Evolutionary conservation across 2,113 vertebrate species (phyloP), one percentile per base, ranked within the genome.

Genomic region (Stomatorhinus ivindoensis): DNA sequence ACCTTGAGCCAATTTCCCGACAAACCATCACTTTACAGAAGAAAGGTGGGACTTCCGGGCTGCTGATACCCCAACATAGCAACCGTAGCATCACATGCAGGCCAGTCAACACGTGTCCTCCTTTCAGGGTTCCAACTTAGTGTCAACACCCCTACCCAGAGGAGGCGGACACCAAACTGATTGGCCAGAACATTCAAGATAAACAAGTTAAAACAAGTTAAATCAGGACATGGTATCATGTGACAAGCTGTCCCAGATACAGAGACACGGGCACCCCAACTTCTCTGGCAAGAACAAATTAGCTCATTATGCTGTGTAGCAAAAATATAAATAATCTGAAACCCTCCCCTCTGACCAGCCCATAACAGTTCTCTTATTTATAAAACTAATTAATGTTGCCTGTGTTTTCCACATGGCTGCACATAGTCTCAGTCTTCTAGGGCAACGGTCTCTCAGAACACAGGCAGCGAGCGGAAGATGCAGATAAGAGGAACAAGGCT

Each of bases 361-460:
- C 50, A 8, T 55, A 35, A 53, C 48, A 47, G 46, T 50, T 13
- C n/a, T 51, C 85, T 80, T 53, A 53, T 53, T 87, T 51, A 53
- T 87, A 86, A 47, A 87, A 21, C 85, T 21, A 87, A 87, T 46
- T 51, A 27, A 42, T 51, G 27, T 51, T 86, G 11, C 27, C 50
- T 87, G 84, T 51, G 21, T 50, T 47, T 82, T 58, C 65, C 42
- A 90, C 53, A 42, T 44, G 84, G 24, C 83, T 83, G 83, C 44
- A 21, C 87, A 85, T 87, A 89, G 65, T 83, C 31, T 69, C 42
- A 27, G 24, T 61, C 86, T 89, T 89, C 82, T 88, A 86, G 82
- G 87, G 47, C 87, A 88, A 48, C 21, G 53, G 31, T 51, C n/a
- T 17, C 39, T 35, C 31, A 86, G 61, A 84, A 84, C 42, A 46